Percentiles rank a stretch among this genome's conserved stretches.
phyloP scores from a whole-genome alignment of 35 echinoderm and acorn worm genomes.

The Holothuria glaberrima region DNA sequence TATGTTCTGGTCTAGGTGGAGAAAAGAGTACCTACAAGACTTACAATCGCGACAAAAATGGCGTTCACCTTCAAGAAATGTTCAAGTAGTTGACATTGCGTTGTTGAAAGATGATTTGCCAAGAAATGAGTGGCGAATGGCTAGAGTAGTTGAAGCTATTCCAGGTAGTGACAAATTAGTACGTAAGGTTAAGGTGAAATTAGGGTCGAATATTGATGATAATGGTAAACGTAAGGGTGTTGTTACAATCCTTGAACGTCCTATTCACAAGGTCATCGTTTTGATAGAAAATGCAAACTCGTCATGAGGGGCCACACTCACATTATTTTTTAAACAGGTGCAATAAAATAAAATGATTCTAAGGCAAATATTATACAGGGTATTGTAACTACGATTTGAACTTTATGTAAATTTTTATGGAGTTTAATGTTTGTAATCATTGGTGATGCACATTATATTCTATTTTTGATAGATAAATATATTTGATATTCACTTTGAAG shows the following conservation, averaged over 20 bases:
- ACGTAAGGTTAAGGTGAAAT: constrained; percentile 53
- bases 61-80: background rate
- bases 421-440: no score
- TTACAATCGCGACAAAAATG: constrained; percentile 68
- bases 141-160: constrained; percentile 40
- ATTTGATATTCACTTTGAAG: background rate
- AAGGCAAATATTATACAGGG: no score
- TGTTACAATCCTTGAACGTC: constrained; percentile 45
- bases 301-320: background rate
- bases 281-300: constrained; percentile 38
- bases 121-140: constrained; percentile 61
- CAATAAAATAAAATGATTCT: no score
- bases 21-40: constrained; percentile 67
- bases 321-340: no score
- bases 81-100: background rate
- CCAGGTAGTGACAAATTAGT: constrained; percentile 34
- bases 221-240: constrained; percentile 12
- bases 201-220: constrained; percentile 31
- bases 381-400: no score
- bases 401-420: no score
- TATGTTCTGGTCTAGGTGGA: constrained; percentile 63
- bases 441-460: background rate
- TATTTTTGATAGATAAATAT: background rate
- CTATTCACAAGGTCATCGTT: constrained; percentile 68
- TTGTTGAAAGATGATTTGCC: constrained; percentile 53